Percentiles rank a stretch among this genome's conserved stretches.
Conservation (phyloP, 2,888 invertebrate genomes). For the Platycheirus albimanus region DNA sequence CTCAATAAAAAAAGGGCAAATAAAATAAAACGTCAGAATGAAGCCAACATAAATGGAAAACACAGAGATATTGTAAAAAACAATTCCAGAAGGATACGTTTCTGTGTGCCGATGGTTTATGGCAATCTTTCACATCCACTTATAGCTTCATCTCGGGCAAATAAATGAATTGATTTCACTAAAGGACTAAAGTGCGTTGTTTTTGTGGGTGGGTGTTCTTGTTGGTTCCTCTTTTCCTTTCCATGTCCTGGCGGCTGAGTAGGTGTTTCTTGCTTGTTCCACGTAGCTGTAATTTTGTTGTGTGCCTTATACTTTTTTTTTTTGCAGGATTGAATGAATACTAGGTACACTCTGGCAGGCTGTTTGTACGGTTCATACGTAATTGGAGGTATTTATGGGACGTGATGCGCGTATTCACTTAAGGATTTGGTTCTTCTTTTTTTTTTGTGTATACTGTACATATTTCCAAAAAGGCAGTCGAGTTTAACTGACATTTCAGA, state of each 20-base stretch:
- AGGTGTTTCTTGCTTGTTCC: slow-evolving; percentile 9
- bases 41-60: slow-evolving; percentile 48
- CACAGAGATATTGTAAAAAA: slow-evolving; percentile 44
- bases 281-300: slow-evolving; percentile 15
- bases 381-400: slow-evolving; percentile 67
- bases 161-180: slow-evolving; percentile 73
- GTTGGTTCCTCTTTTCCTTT: too few relatives aligned
- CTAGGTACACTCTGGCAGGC: slow-evolving; percentile 3
- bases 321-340: slow-evolving; percentile 6
- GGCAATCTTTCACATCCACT: slow-evolving; percentile 72
- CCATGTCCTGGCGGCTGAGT: neutral
- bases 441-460: too few relatives aligned
- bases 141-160: slow-evolving; percentile 71
- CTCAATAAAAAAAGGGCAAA: slow-evolving; percentile 45
- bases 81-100: slow-evolving; percentile 59
- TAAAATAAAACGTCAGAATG: slow-evolving; percentile 67
- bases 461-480: neutral
- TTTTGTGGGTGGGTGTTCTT: slow-evolving; percentile 3
- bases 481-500: slow-evolving; percentile 16
- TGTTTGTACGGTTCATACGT: slow-evolving; percentile 53
- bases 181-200: slow-evolving; percentile 42
- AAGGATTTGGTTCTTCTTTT: slow-evolving; percentile 42
- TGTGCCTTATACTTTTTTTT: neutral
- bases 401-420: slow-evolving; percentile 63
- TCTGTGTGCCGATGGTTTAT: slow-evolving; percentile 60